Percentiles rank a stretch among this genome's conserved stretches.
These are phyloP conservation scores for Catharus fuscescens DNA, from an alignment of 2,113 vertebrate species.

Conservation along the genomic window DNA sequence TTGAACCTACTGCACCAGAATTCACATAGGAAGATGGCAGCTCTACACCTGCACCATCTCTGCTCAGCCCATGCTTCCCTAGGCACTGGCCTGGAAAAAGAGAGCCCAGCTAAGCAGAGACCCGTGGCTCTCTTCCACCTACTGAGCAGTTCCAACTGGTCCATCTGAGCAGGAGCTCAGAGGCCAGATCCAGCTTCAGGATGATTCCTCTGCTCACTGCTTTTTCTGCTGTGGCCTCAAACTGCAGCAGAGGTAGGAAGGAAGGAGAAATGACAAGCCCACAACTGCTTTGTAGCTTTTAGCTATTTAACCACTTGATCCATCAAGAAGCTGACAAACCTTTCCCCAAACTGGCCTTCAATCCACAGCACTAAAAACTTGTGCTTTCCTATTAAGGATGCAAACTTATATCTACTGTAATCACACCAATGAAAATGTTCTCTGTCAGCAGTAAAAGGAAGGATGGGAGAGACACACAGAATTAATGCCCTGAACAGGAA, in stretches of 20 bases:
- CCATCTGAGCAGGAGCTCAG: accelerated
- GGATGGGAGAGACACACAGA: neutral
- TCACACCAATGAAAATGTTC: neutral
- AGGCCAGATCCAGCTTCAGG: neutral
- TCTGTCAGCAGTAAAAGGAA: neutral
- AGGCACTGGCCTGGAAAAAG: neutral
- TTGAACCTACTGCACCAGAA: neutral
- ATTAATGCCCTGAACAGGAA: conserved; percentile 29
- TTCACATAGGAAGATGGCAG: neutral
- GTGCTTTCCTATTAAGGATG: neutral
- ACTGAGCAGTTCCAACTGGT: neutral
- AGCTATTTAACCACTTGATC: neutral
- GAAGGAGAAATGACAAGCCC: neutral
- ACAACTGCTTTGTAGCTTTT: neutral
- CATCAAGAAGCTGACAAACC: neutral
- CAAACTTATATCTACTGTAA: neutral
- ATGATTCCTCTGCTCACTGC: neutral
- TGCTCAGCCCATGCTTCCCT: neutral
- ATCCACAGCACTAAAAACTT: neutral
- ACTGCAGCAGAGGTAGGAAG: neutral
- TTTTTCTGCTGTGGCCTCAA: neutral
- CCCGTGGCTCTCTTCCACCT: neutral
- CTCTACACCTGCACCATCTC: neutral
- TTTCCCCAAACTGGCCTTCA: neutral
- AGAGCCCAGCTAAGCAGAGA: neutral